Evolutionary conservation across 2,113 vertebrate genomes (phyloP).

Genomic region (Terrapene triunguis): DNA sequence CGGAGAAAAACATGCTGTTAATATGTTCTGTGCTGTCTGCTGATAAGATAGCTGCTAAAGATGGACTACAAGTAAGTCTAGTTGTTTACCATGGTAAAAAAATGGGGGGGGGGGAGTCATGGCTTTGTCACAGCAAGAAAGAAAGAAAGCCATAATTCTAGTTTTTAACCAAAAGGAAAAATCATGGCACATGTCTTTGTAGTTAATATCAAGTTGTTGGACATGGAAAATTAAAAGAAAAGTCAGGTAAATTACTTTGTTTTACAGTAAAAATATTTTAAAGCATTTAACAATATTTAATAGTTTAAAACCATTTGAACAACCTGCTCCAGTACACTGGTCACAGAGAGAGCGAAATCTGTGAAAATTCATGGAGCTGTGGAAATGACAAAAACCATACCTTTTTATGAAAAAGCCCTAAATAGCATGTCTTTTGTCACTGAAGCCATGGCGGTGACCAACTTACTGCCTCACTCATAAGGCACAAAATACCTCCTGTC

Average conservation of each 20-base stretch:
- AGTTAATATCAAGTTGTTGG: background rate
- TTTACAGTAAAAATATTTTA: background rate
- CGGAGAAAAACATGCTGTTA: slow-evolving; percentile 37
- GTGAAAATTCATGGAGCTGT: background rate
- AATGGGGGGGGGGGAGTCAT: background rate
- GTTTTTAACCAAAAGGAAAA: background rate
- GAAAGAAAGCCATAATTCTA: background rate
- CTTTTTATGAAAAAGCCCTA: slow-evolving; percentile 38
- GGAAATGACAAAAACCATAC: slow-evolving; percentile 2
- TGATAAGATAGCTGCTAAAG: slow-evolving; percentile 52
- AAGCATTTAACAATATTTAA: background rate
- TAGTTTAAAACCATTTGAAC: background rate
- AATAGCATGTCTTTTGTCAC: slow-evolving; percentile 13
- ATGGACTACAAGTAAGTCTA: slow-evolving; percentile 34
- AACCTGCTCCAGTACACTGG: background rate
- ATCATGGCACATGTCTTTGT: rapidly evolving
- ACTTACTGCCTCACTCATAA: background rate
- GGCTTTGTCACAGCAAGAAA: background rate
- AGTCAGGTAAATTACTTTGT: background rate
- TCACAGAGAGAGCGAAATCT: background rate
- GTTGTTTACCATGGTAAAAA: background rate
- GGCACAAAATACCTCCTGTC: slow-evolving; percentile 18
- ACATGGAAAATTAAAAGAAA: background rate
- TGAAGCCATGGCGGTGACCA: slow-evolving; percentile 32
- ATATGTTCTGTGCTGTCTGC: slow-evolving; percentile 50